Evolutionary conservation across 1,140 invertebrate genomes (phyloP), one percentile per base, ranked within the genome.

Genomic region (Drosophila busckii): DNA sequence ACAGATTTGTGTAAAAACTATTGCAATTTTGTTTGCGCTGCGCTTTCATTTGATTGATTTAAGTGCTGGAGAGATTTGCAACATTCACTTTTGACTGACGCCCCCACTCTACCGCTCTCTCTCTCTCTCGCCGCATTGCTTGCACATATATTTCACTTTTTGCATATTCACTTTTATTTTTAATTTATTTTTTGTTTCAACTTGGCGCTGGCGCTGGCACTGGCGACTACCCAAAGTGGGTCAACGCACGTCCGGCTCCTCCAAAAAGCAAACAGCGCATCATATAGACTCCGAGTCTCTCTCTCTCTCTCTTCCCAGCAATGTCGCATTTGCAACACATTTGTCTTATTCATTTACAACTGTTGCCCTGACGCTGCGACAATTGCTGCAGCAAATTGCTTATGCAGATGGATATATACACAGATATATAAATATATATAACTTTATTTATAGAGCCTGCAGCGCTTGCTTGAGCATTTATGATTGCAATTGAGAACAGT

Each of bases 321-420:
- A 59, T 42, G 66, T 65, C 63, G 52, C 66, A 78, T 48, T 66
- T 59, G 63, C 44, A 35, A 73, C 56, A 80, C 71, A 58, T 78
- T 80, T 80, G 49, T 78, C 71, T 80, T 80, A 52, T 60, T 71
- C 64, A 80, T 80, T 71, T 80, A 56, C 63, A 59, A 52, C 55
- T 62, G 70, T 45, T 35, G 26, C 41, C 37, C 42, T 9, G 13
- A 4, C 28, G 1, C 7, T 9, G 23, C 9, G 73, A 80, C 75
- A 80, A 80, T 80, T 80, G 75, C 60, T 65, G 25, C n/a, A n/a
- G n/a, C 75, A 80, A 82, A 80, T 80, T 80, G 70, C 60, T 73
- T 64, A 52, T 55, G 53, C 67, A 64, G 53, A 26, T 29, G 52
- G n/a, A n/a, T n/a, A n/a, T n/a, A n/a, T n/a, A n/a, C n/a, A n/a